Base-by-base conservation (phyloP, 2,888 invertebrate species). In the Eustalomyia histrio region DNA sequence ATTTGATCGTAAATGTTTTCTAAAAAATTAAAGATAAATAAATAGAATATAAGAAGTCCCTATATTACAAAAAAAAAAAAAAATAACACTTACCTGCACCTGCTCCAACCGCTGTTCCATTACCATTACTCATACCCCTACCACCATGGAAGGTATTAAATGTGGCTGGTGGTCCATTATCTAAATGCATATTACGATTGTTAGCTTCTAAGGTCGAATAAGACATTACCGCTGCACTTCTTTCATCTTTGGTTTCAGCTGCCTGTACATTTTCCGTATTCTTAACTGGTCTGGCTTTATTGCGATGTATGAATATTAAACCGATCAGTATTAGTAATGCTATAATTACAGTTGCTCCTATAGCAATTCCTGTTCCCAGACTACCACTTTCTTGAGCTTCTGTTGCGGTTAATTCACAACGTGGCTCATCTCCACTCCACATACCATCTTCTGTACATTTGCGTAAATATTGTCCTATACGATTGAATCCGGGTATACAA, bases 221-320 rank as follows among this genome's bases (percentile, higher is more conserved):
- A 65, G 96, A 96, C 96, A 96, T 96, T 0, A 96, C 96, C 0
- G 96, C 96, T 0, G 96, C 96, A 87, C 94, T 96, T 86, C 95
- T 94, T 87, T 96, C 96, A 88, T 96, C 96, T 87, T 96, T 96
- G 16, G 95, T 92, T 86, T 96, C 95, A 0, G 96, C 96, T 0
- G 95, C 95, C 91, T 96, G 95, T 53, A 97, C 94, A 89, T 97
- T 97, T 88, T 96, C 96, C 0, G 96, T 96, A 88, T 96, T 96
- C 89, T 96, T 97, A 0, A 97, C 95, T 0, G 96, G 96, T 2
- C 95, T 94, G 17, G 95, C 95, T 92, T 96, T 96, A 58, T 96
- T 94, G 73, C 96, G 92, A 91, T 96, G 94, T 80, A 96, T 91
- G 87, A 97, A 97, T 85, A 96, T 93, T 39, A 97, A 92, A 82